phyloP scores from a whole-genome alignment of 1,140 invertebrate species.

The Monochamus saltuarius region DNA sequence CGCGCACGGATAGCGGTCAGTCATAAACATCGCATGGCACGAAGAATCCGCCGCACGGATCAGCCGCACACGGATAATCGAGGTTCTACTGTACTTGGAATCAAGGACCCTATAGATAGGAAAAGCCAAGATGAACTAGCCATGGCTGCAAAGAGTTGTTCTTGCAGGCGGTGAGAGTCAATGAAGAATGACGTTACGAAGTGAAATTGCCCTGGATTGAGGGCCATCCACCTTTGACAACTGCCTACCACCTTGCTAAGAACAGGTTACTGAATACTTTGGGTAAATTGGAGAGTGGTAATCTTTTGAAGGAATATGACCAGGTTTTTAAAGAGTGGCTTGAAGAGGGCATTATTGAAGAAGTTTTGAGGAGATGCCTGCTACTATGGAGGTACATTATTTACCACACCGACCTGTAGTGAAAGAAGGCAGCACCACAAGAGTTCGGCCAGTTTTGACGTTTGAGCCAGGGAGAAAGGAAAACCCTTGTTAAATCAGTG shows the following conservation, averaged over 20 bases:
- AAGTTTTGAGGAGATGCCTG: not conserved
- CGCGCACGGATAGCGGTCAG: no score
- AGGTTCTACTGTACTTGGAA: no score
- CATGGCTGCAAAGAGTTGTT: constrained; percentile 2
- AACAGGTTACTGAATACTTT: constrained; percentile 8
- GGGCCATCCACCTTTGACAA: constrained; percentile 14
- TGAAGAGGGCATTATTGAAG: constrained; percentile 32
- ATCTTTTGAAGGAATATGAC: constrained; percentile 9
- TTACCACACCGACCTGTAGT: no score
- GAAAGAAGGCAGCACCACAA: constrained; percentile 16
- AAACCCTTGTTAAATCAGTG: no score
- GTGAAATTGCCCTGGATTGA: no score
- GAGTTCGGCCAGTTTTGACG: no score
- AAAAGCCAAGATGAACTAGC: constrained; percentile 1
- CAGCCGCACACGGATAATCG: no score
- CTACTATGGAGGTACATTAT: constrained; percentile 30
- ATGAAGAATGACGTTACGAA: no score
- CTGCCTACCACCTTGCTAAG: constrained; percentile 5
- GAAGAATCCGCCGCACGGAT: no score
- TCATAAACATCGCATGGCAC: no score
- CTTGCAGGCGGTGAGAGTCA: no score
- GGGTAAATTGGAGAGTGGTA: constrained; percentile 10
- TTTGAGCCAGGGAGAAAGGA: constrained; percentile 20
- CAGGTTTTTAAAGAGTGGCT: no score
- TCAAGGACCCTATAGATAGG: constrained; percentile 10